Evolutionary conservation across 2,797 vertebrate genomes (phyloP), one percentile per base, ranked within the genome.

Genomic region (Lithobates pipiens): DNA sequence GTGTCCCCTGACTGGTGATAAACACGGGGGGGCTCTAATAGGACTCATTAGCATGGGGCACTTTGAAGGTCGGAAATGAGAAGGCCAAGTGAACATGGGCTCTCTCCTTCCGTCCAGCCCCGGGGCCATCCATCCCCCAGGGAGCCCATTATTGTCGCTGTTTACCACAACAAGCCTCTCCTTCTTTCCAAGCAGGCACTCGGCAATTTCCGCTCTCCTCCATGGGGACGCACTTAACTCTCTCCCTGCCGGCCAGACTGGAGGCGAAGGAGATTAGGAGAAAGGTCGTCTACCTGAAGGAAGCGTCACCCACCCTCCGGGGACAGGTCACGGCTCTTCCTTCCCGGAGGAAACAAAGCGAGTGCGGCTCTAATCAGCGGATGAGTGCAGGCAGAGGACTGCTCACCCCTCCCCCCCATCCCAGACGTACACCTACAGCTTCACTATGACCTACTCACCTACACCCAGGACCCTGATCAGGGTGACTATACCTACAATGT

Each of bases 41-140:
- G 80, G 71, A 63, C 74, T 83, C 83, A 83, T 76, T 42, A 78
- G 74, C 85, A 86, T 73, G 34, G 36, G 80, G 76, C 11, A 68
- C 85, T 75, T 82, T 87, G 85, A 87, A 83, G 61, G 61, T 44
- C 42, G 80, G 85, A 80, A 87, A 84, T 76, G 76, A 77, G 76
- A 16, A 44, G 36, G 32, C 42, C 75, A 73, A 29, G 61, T 32
- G 42, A 46, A 46, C 54, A 65, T 27, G 54, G 54, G 18, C 42
- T 79, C 68, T 69, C 69, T 69, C 69, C 69, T 85, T 67, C 61
- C 80, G 39, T 25, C 10, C 29, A 46, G 50, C 85, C 69, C 61
- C 18, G 27, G 42, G 85, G 39, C 39, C 39, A 39, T 39, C 73
- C 25, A 61, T 13, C 27, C 61, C 39, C 44, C 71, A 32, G 75